These are phyloP conservation scores for Campopleginae sp. DNA, from an alignment of 2,888 invertebrate genomes.

Conservation along the genomic window DNA sequence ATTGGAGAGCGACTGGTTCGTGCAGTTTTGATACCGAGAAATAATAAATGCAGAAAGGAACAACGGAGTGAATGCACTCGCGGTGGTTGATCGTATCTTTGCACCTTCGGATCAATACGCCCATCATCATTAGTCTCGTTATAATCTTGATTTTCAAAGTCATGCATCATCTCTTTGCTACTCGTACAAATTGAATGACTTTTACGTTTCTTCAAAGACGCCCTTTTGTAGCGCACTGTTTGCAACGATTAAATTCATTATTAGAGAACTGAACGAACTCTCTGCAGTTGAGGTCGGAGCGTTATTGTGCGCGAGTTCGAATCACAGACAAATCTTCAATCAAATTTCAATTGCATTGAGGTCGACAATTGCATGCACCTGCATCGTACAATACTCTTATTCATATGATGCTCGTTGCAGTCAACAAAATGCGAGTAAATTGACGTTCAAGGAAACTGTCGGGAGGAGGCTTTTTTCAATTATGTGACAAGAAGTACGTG, in stretches of 20 bases:
- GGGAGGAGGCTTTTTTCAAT: slow-evolving; percentile 46
- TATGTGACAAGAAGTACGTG: neutral
- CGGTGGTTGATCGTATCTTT: slow-evolving; percentile 33
- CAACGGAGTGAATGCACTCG: slow-evolving; percentile 23
- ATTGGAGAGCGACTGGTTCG: neutral
- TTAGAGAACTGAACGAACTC: neutral
- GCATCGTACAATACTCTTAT: slow-evolving; percentile 42
- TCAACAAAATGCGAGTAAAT: slow-evolving; percentile 29
- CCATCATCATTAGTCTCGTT: slow-evolving; percentile 39
- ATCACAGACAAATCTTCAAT: slow-evolving; percentile 57
- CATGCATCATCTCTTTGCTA: slow-evolving; percentile 51
- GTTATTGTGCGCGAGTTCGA: neutral
- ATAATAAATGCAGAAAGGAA: neutral
- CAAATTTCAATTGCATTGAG: slow-evolving; percentile 24
- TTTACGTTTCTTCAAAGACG: slow-evolving; percentile 18
- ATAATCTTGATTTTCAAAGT: slow-evolving; percentile 31
- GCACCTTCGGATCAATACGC: neutral
- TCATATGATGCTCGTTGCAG: slow-evolving; percentile 29
- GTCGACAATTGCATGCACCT: slow-evolving; percentile 36
- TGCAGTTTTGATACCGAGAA: neutral
- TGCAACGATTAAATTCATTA: neutral
- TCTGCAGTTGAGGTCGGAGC: neutral
- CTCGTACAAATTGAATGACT: slow-evolving; percentile 42
- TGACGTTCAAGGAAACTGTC: slow-evolving; percentile 24
- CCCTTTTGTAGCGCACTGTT: neutral